Percentiles rank a stretch among this genome's conserved stretches.
Evolutionary conservation across 2,113 vertebrate species (phyloP).

Genomic region (Oncorhynchus clarkii): DNA sequence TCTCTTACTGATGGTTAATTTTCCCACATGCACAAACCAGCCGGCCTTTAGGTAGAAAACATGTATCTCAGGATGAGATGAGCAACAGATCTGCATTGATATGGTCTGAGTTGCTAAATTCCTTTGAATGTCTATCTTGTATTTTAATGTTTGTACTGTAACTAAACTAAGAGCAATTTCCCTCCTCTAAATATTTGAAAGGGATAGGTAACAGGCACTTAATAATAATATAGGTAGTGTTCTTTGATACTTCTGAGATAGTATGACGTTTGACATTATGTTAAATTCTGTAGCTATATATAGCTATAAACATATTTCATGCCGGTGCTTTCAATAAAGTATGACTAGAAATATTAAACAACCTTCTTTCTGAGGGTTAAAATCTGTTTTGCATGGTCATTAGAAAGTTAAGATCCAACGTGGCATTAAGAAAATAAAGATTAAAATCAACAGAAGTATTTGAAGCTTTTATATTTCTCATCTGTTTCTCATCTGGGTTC

Average conservation of each 20-base stretch:
- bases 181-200: slow-evolving; percentile 70
- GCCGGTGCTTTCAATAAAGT: slow-evolving; percentile 1
- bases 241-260: slow-evolving; percentile 35
- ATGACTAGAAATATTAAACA: background rate
- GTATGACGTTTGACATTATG: slow-evolving; percentile 26
- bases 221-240: slow-evolving; percentile 70
- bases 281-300: slow-evolving; percentile 36
- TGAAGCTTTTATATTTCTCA: slow-evolving; percentile 60
- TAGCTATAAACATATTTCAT: slow-evolving; percentile 25
- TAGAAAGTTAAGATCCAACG: slow-evolving; percentile 32
- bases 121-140: slow-evolving; percentile 34
- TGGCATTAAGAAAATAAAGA: slow-evolving; percentile 31
- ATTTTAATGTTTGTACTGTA: slow-evolving; percentile 23
- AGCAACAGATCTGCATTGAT: slow-evolving; percentile 34
- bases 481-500: slow-evolving; percentile 35
- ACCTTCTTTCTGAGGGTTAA: slow-evolving; percentile 17
- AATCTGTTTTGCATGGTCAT: slow-evolving; percentile 30
- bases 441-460: slow-evolving; percentile 58
- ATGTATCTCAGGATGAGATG: slow-evolving; percentile 29
- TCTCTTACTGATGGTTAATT: slow-evolving; percentile 33
- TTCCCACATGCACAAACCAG: slow-evolving; percentile 55
- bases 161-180: slow-evolving; percentile 8
- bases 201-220: slow-evolving; percentile 82
- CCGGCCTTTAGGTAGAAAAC: background rate
- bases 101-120: slow-evolving; percentile 33